phyloP scores from a whole-genome alignment of 1,140 invertebrate genomes.

The Myzus persicae region DNA sequence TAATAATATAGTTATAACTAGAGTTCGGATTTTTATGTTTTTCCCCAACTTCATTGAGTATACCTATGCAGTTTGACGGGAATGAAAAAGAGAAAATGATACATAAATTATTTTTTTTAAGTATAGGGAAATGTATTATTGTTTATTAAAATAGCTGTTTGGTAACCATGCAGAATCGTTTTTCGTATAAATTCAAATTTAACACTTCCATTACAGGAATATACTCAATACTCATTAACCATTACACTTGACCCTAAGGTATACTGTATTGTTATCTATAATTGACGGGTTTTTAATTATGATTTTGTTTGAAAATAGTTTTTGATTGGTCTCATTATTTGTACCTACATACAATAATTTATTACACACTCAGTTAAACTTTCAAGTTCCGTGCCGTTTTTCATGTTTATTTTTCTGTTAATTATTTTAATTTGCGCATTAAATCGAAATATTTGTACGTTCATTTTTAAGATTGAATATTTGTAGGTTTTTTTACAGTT shows the following conservation, averaged over 20 bases:
- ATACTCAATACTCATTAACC: no score
- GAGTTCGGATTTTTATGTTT: not conserved
- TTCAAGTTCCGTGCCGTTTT: not conserved
- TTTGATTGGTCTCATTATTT: no score
- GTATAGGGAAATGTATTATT: no score
- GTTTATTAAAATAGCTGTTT: no score
- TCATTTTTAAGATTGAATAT: not conserved
- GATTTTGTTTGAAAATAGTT: no score
- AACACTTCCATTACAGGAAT: no score
- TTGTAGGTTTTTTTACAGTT: not conserved
- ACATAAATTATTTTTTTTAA: not conserved
- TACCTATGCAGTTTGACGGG: not conserved
- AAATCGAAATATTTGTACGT: not conserved
- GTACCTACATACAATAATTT: no score
- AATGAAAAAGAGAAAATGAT: not conserved
- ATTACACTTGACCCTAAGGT: no score
- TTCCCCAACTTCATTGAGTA: not conserved
- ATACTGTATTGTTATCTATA: no score
- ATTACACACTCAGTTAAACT: not conserved
- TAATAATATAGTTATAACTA: constrained; percentile 22
- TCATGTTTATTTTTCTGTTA: not conserved
- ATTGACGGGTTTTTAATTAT: no score
- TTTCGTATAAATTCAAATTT: no score
- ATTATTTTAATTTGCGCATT: not conserved
- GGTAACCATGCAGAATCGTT: no score